These are phyloP conservation scores for Halocynthia aurantium DNA, from an alignment of 23 tunicate genomes.

Conservation along the genomic window DNA sequence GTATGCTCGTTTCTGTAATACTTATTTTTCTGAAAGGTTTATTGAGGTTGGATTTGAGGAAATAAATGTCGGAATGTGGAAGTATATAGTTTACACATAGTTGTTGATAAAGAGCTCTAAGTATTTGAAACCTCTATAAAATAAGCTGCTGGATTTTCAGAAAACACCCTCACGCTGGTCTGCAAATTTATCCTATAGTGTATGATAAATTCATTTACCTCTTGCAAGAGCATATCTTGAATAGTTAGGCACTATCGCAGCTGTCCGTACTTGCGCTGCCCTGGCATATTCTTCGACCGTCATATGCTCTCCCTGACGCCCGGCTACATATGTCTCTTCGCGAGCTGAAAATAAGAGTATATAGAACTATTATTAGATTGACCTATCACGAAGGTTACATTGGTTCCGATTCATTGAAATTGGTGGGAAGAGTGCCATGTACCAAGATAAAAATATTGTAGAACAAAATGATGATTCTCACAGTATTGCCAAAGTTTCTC, in stretches of 20 bases:
- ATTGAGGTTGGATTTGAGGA: too few relatives aligned
- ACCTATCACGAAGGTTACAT: not conserved
- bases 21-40: too few relatives aligned
- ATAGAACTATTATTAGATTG: not conserved
- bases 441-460: not conserved
- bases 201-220: conserved; percentile 10
- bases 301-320: conserved; percentile 5
- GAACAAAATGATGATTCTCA: not conserved
- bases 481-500: not conserved
- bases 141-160: too few relatives aligned
- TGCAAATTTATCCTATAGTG: not conserved
- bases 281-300: not conserved
- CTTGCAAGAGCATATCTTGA: conserved; percentile 21
- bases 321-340: conserved; percentile 11
- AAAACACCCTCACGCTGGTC: not conserved
- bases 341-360: conserved; percentile 18
- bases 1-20: too few relatives aligned
- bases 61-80: too few relatives aligned
- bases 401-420: not conserved
- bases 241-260: conserved; percentile 10
- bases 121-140: too few relatives aligned
- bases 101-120: too few relatives aligned
- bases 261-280: conserved; percentile 7
- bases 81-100: too few relatives aligned
- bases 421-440: not conserved